A percentile compares a stretch with the other conserved stretches of the same genome.
Evolutionary conservation across 1,140 invertebrate species (phyloP).

Genomic region (Orussus abietinus): DNA sequence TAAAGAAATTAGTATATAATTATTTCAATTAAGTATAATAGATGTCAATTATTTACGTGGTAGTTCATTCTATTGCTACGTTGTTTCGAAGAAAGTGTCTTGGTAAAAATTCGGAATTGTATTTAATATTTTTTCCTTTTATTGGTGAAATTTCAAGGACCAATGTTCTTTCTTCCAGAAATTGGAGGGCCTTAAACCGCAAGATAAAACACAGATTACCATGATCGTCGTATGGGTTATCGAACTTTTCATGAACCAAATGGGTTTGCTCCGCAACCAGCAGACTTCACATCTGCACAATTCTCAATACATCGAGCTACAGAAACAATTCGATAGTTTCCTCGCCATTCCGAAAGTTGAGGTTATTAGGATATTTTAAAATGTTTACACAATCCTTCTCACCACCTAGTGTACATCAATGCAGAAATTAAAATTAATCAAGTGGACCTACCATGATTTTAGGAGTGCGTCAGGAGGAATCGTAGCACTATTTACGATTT

Average conservation of each 20-base stretch:
- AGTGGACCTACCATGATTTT: conserved; percentile 5
- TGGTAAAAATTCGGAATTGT: conserved; percentile 2
- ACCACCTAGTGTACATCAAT: conserved; percentile 3
- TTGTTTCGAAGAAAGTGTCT: conserved; percentile 1
- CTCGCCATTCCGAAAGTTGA: conserved; percentile 62
- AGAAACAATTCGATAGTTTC: conserved; percentile 78
- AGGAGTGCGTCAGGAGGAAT: conserved; percentile 73
- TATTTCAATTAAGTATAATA: conserved; percentile 36
- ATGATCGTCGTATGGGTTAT: conserved; percentile 92
- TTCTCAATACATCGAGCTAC: conserved; percentile 62
- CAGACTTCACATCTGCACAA: conserved; percentile 35
- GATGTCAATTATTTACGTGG: not conserved
- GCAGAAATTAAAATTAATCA: conserved; percentile 5
- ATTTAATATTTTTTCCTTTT: conserved; percentile 17
- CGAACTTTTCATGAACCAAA: conserved; percentile 85
- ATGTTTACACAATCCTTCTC: too few species aligned
- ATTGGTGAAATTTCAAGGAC: too few species aligned
- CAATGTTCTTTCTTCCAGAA: conserved; percentile 52
- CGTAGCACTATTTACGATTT: conserved; percentile 80
- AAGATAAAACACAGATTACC: conserved; percentile 79
- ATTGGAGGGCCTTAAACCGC: conserved; percentile 53
- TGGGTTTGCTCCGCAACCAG: conserved; percentile 66
- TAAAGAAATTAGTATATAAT: conserved; percentile 46
- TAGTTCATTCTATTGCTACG: not conserved
- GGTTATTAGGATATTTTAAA: too few species aligned